Percentiles rank a stretch among this genome's conserved stretches.
These are phyloP conservation scores for Hafferia zeledoni DNA, from an alignment of 2,797 vertebrate genomes.

Conservation along the genomic window DNA sequence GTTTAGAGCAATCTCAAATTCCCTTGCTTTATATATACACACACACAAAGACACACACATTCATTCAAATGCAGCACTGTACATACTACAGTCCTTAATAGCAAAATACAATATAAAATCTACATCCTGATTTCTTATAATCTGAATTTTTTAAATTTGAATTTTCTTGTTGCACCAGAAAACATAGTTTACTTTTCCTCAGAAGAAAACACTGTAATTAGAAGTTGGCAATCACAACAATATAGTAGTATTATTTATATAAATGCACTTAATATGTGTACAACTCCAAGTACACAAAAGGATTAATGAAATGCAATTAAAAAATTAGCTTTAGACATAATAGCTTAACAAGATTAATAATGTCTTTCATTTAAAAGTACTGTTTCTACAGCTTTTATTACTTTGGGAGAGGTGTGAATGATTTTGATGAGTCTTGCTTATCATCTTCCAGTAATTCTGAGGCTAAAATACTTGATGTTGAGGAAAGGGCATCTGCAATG, in stretches of 20 bases:
- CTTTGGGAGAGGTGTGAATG: constrained; percentile 75
- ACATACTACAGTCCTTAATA: background rate
- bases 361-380: background rate
- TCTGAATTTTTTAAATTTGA: background rate
- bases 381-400: constrained; percentile 51
- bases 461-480: constrained; percentile 85
- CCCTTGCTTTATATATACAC: background rate
- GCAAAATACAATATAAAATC: background rate
- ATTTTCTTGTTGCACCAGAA: background rate
- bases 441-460: constrained; percentile 89
- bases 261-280: background rate
- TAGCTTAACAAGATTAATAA: background rate
- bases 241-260: background rate
- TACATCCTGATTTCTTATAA: background rate
- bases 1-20: background rate
- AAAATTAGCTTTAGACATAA: background rate
- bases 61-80: background rate
- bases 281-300: background rate
- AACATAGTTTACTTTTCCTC: background rate
- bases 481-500: constrained; percentile 76
- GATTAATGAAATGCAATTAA: background rate
- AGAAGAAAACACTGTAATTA: background rate
- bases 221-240: background rate
- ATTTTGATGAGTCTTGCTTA: constrained; percentile 81
- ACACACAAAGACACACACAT: background rate